Evolutionary conservation across 2,113 vertebrate species (phyloP).

Genomic region (Neofelis nebulosa): DNA sequence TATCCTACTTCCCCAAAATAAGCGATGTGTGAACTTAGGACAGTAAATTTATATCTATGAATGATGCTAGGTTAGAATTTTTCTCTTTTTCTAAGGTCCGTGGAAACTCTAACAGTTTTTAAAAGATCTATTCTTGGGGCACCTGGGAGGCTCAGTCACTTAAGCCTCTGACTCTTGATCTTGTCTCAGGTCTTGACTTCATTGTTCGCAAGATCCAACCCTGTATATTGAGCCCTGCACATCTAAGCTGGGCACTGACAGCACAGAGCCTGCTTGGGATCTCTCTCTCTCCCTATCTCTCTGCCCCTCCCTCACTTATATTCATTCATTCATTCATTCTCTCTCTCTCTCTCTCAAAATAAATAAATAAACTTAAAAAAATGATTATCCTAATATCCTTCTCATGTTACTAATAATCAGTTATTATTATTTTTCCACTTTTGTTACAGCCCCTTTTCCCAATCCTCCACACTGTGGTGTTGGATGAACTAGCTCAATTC

Average conservation of each 20-base stretch:
- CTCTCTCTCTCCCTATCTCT: no score
- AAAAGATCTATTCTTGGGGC: neutral
- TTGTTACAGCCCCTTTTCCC: neutral
- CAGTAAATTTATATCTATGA: neutral
- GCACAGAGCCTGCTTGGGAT: no score
- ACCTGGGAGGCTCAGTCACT: no score
- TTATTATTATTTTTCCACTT: neutral
- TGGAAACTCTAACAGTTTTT: neutral
- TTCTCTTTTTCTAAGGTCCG: neutral
- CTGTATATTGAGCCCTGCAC: no score
- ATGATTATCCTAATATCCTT: neutral
- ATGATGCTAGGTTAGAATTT: neutral
- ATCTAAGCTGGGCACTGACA: no score
- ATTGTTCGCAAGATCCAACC: no score
- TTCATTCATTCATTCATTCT: no score
- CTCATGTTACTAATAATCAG: neutral
- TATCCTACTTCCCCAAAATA: neutral
- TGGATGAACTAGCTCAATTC: neutral
- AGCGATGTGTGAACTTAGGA: neutral
- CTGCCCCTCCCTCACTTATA: no score
- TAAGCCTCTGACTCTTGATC: no score
- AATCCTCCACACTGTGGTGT: neutral
- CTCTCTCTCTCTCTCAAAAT: no score
- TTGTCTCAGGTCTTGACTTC: no score
- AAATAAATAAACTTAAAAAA: no score